phyloP scores from a whole-genome alignment of 2,113 vertebrate species.

The Taurulus bubalis region DNA sequence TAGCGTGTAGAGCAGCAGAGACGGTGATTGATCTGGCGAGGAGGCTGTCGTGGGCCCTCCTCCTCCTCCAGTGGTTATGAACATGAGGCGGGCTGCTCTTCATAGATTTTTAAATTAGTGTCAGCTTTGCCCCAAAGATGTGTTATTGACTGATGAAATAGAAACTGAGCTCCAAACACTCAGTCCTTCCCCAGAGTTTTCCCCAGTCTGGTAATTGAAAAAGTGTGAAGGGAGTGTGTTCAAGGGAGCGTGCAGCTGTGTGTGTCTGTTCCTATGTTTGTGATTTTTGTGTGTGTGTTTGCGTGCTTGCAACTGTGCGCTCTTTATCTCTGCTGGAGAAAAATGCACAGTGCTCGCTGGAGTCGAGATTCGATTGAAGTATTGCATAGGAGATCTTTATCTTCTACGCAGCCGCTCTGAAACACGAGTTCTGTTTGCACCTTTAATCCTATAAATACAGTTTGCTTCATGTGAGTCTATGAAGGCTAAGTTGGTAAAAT shows the following conservation, averaged over 20 bases:
- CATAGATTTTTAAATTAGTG: conserved; percentile 90
- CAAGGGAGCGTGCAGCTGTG: conserved; percentile 47
- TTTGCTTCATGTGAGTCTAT: conserved; percentile 5
- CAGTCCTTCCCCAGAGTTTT: conserved; percentile 84
- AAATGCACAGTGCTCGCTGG: conserved; percentile 61
- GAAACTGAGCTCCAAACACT: conserved; percentile 84
- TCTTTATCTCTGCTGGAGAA: conserved; percentile 78
- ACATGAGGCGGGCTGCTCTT: conserved; percentile 81
- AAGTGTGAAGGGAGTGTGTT: conserved; percentile 81
- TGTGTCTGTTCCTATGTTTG: conserved; percentile 49
- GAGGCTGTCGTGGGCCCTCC: conserved; percentile 65
- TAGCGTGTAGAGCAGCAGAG: conserved; percentile 38
- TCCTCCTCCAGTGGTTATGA: conserved; percentile 80
- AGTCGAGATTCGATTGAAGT: conserved; percentile 75
- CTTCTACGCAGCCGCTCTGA: conserved; percentile 46
- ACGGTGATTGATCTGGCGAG: conserved; percentile 80
- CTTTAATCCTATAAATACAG: conserved; percentile 68
- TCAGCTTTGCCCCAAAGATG: conserved; percentile 88
- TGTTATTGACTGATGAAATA: conserved; percentile 88
- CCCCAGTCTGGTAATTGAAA: conserved; percentile 85
- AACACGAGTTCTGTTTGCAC: conserved; percentile 46
- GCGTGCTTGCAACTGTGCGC: conserved; percentile 52
- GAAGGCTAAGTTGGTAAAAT: conserved; percentile 21
- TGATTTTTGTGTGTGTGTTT: conserved; percentile 52
- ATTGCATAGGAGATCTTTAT: conserved; percentile 78